Evolutionary conservation across 2,888 invertebrate species (phyloP).

Genomic region (Troides oblongomaculatus): DNA sequence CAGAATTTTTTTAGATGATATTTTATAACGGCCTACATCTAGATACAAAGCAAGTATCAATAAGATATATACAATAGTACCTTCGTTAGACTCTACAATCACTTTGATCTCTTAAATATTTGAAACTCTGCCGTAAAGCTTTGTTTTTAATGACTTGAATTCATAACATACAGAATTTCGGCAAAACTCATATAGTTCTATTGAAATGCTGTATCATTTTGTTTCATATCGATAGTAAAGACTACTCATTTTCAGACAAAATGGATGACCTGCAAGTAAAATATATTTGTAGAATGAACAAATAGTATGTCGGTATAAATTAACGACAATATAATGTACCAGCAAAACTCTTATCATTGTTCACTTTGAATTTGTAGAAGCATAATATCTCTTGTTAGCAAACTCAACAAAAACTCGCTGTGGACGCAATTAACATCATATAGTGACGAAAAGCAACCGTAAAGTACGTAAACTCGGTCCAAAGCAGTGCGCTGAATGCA

Average conservation of each 20-base stretch:
- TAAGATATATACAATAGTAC: background rate
- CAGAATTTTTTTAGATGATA: background rate
- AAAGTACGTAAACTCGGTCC: constrained; percentile 5
- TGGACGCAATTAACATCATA: constrained; percentile 10
- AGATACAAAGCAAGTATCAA: background rate
- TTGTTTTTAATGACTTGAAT: too few species aligned
- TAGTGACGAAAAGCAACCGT: constrained; percentile 7
- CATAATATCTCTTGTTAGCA: constrained; percentile 2
- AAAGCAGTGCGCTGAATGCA: constrained; percentile 43
- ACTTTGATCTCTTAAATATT: background rate
- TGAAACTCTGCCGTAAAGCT: too few species aligned
- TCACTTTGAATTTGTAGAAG: background rate
- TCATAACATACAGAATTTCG: too few species aligned
- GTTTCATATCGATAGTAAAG: too few species aligned
- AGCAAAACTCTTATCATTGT: background rate
- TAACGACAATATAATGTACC: background rate
- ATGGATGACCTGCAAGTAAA: too few species aligned
- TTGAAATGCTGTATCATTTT: too few species aligned
- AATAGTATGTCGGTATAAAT: too few species aligned
- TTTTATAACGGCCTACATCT: background rate
- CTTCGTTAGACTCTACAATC: background rate
- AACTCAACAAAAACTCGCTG: constrained; percentile 2
- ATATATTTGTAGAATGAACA: too few species aligned
- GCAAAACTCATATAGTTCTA: too few species aligned
- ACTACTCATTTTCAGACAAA: too few species aligned